Evolutionary conservation across 2,888 invertebrate species (phyloP), one percentile per base, ranked within the genome.

Genomic region (Leptogaster cylindrica): DNA sequence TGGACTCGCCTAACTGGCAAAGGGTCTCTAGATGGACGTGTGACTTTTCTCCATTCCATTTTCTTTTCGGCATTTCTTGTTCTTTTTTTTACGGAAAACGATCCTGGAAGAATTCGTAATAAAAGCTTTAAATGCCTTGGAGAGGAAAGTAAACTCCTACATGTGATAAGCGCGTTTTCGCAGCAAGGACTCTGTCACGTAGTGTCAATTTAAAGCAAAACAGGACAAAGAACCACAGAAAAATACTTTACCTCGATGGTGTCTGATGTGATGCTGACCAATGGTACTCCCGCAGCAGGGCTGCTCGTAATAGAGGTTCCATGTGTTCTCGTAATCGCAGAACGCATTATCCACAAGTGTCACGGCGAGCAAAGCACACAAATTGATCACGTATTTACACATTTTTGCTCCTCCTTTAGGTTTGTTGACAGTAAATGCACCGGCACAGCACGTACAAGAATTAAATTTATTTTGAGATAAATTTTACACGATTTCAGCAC

Each of bases 221-320:
- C 8, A 46, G 23, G 14, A 28, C 14, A 41, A 55, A 55, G 16
- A 27, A 61, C 8, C 44, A 18, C 25, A 63, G 31, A 39, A 63
- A 31, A 27, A 20, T 64, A 58, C 74, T 84, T 85, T 82, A 89
- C 90, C 89, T 88, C 88, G 86, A 78, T 89, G 88, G 79, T 90
- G 89, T 75, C 89, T 83, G 76, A 87, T 84, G 76, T 87, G 87
- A 73, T 89, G 88, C 79, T 88, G 88, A 73, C 81, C 85, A 76
- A 83, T 84, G 73, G 80, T 74, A 71, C 85, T 85, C 72, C 82
- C 83, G 81, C 90, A 90, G 79, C 90, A 90, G 14, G 89, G 89
- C 77, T 89, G 89, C 77, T 90, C 90, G 77, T 87, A 89, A 79
- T 90, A 90, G 80, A 87, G 85, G 78, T 87, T 87, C 82, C 87